These are phyloP conservation scores for Scaptomyza graminum DNA, from an alignment of 1,140 invertebrate species.

Conservation along the genomic window DNA sequence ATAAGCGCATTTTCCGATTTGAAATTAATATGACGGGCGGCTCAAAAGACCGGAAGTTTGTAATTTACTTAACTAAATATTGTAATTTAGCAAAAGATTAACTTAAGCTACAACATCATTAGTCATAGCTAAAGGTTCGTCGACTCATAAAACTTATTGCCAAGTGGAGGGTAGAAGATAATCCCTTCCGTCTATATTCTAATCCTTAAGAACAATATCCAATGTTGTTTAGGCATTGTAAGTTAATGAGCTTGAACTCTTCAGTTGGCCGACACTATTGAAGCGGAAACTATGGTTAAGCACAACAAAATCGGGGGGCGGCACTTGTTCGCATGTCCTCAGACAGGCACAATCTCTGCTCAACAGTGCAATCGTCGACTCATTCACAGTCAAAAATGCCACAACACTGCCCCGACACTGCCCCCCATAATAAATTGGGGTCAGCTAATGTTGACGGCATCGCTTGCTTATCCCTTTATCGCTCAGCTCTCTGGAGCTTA, in stretches of 20 bases:
- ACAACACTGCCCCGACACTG: neutral
- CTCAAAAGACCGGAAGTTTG: neutral
- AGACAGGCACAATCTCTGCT: neutral
- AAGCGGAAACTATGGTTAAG: slow-evolving; percentile 63
- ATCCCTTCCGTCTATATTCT: too few relatives aligned
- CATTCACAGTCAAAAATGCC: neutral
- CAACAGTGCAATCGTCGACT: slow-evolving; percentile 3
- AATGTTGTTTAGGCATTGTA: neutral
- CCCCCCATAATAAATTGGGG: slow-evolving; percentile 60
- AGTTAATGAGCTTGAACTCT: neutral
- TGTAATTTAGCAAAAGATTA: neutral
- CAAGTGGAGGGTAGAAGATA: too few relatives aligned
- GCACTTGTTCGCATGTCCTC: slow-evolving; percentile 32
- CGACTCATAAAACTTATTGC: too few relatives aligned
- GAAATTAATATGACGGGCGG: neutral
- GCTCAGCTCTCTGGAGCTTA: slow-evolving; percentile 33
- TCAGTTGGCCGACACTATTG: slow-evolving; percentile 29
- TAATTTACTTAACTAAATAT: neutral
- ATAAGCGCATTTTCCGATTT: neutral
- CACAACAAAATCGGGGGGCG: slow-evolving; percentile 10
- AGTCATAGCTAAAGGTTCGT: neutral
- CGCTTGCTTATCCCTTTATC: slow-evolving; percentile 66
- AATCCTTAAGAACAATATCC: too few relatives aligned
- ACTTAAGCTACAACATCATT: neutral
- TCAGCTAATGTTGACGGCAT: slow-evolving; percentile 30